A percentile compares a stretch with the other conserved stretches of the same genome.
Evolutionary conservation across 2,888 invertebrate species (phyloP).

Genomic region (Lepas anatifera): DNA sequence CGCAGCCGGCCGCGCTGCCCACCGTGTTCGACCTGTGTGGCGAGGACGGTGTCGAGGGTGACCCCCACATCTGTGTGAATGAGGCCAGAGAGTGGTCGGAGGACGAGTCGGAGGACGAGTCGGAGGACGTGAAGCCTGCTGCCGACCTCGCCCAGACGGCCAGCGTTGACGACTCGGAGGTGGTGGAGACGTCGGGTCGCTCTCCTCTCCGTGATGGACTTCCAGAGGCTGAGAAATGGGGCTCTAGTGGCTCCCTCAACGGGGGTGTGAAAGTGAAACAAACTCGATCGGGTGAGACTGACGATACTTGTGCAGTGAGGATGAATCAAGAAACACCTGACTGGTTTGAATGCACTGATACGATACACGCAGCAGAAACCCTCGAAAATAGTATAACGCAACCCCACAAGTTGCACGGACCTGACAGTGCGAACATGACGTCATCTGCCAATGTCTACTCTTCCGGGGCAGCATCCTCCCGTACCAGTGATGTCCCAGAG

Average conservation of each 20-base stretch:
- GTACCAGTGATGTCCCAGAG: no score
- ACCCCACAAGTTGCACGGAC: no score
- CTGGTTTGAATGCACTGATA: neutral
- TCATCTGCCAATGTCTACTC: neutral
- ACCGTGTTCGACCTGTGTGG: neutral
- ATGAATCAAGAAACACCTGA: neutral
- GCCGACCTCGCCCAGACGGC: no score
- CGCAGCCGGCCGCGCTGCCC: neutral
- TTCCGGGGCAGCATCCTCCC: neutral
- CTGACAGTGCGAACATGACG: neutral
- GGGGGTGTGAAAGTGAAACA: neutral
- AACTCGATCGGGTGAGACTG: neutral
- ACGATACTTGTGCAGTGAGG: neutral
- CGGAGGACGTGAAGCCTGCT: neutral
- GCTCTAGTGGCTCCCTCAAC: no score
- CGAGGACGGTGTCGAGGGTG: neutral
- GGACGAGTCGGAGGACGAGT: neutral
- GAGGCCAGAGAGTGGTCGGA: no score
- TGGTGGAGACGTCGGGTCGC: no score
- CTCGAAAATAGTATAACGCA: neutral
- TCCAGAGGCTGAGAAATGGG: no score
- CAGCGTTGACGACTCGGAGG: no score
- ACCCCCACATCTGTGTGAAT: no score
- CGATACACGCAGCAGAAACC: neutral
- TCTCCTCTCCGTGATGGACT: no score